Base-by-base conservation (phyloP, 2,888 invertebrate genomes). In the Augiades crinisus region DNA sequence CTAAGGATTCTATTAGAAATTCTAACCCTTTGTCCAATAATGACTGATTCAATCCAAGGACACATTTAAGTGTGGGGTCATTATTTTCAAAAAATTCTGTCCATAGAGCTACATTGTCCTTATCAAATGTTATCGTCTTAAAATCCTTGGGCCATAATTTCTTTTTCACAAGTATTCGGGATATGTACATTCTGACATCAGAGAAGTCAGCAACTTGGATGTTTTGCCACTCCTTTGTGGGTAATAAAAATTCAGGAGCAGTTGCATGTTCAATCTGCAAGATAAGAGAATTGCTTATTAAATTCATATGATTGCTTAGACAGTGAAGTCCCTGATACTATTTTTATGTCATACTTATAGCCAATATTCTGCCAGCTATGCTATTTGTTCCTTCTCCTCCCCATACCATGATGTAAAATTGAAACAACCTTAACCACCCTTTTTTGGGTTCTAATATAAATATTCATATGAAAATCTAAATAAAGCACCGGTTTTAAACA, bases 141-240 rank as follows among this genome's bases (percentile, higher is more conserved):
- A 78, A 54, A 47, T 68, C 63, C 31, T 51, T 57, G 5, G 70
- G 65, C 68, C 73, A 75, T 21, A 57, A 24, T 4, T 67, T 61
- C 56, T 65, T 73, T 17, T 76, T 76, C 2, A 65, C 61, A 12
- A 67, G 59, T 57, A 84, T 61, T n/a, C 75, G 64, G 12, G 80
- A 75, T 47, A 92, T 67, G 47, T 92, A 91, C 69, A 91, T 79
- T 65, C 94, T 87, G 2, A 93, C 69, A 33, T 91, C 79, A 5
- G 92, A 92, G 75, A 95, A 95, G 62, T 94, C 91, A 5, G 92
- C 90, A 1, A 94, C 81, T 77, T 94, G 94, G 54, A 90, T 80
- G 54, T 91, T 88, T 76, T 95, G 94, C 95, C 95, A 95, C 65
- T 93, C 91, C 51, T 78, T 81, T 27, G 88, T 88, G 33, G 86